Evolutionary conservation across 2,113 vertebrate genomes (phyloP).

Genomic region (Gasterosteus aculeatus): DNA sequence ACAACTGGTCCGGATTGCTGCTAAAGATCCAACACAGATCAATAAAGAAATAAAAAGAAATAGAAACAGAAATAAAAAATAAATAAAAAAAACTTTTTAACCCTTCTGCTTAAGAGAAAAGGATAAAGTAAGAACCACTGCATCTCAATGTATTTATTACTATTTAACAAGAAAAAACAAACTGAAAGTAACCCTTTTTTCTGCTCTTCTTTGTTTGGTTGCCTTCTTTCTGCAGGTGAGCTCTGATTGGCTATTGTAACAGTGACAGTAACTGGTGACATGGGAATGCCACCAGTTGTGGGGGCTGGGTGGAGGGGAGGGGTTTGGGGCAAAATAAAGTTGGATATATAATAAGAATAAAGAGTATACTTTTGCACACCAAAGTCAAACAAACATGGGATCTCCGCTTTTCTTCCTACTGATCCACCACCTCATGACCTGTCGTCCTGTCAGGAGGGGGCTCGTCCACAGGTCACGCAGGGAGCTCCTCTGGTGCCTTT

Average conservation of each 20-base stretch:
- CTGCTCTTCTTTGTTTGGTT: slow-evolving; percentile 84
- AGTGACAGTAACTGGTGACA: slow-evolving; percentile 80
- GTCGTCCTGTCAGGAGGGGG: not conserved
- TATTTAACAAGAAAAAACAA: slow-evolving; percentile 86
- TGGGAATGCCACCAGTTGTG: slow-evolving; percentile 74
- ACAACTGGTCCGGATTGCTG: slow-evolving; percentile 86
- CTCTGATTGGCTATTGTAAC: slow-evolving; percentile 85
- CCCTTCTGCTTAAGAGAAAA: slow-evolving; percentile 86
- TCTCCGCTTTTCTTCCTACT: slow-evolving; percentile 74
- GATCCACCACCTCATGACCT: slow-evolving; percentile 4
- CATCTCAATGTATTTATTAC: slow-evolving; percentile 90
- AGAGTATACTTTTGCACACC: slow-evolving; percentile 84
- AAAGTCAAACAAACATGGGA: slow-evolving; percentile 78
- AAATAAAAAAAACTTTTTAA: slow-evolving; percentile 82
- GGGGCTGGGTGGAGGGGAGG: slow-evolving; percentile 73
- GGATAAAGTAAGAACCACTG: slow-evolving; percentile 85
- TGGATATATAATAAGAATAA: slow-evolving; percentile 84
- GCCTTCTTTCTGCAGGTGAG: slow-evolving; percentile 83
- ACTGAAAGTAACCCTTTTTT: slow-evolving; percentile 82
- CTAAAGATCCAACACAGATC: slow-evolving; percentile 87
- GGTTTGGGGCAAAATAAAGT: slow-evolving; percentile 77
- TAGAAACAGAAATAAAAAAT: slow-evolving; percentile 79
- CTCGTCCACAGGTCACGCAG: not conserved
- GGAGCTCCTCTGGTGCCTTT: not conserved
- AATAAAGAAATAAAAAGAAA: slow-evolving; percentile 84